These are phyloP conservation scores for Eulithis prunata DNA, from an alignment of 2,888 invertebrate species.

Conservation along the genomic window DNA sequence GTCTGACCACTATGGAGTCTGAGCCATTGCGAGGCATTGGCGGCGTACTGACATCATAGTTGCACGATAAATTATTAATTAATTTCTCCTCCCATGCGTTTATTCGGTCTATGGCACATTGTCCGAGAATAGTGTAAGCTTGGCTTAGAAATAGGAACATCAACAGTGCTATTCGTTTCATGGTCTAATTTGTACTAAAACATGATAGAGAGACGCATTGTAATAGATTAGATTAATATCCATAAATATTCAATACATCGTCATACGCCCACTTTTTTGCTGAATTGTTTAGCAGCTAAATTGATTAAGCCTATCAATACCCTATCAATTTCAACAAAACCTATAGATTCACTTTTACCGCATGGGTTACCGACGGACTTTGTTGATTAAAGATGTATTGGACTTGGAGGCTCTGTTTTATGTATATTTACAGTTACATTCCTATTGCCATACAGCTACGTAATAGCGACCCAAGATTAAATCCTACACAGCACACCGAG, in stretches of 20 bases:
- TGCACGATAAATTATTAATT: constrained; percentile 34
- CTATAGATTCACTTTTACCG: too few relatives aligned
- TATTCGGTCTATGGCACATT: constrained; percentile 34
- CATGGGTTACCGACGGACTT: too few relatives aligned
- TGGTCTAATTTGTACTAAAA: constrained; percentile 23
- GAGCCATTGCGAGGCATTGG: constrained; percentile 22
- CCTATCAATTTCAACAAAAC: too few relatives aligned
- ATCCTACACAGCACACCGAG: constrained; percentile 42
- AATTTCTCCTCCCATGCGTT: constrained; percentile 42
- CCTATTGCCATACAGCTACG: constrained; percentile 32
- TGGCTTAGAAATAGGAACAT: constrained; percentile 18
- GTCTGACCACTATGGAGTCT: constrained; percentile 29
- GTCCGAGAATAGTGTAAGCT: constrained; percentile 13
- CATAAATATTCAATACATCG: constrained; percentile 13
- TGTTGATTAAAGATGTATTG: too few relatives aligned
- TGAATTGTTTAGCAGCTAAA: not conserved
- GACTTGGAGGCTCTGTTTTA: not conserved
- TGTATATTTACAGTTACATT: not conserved
- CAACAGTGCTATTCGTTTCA: constrained; percentile 26
- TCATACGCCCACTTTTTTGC: constrained; percentile 26
- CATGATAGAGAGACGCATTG: too few relatives aligned
- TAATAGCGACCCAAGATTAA: constrained; percentile 44
- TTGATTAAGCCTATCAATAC: too few relatives aligned
- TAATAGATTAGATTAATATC: too few relatives aligned
- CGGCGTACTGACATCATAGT: not conserved